These are phyloP conservation scores for Numida meleagris DNA, from an alignment of 2,113 vertebrate species.

Conservation along the genomic window DNA sequence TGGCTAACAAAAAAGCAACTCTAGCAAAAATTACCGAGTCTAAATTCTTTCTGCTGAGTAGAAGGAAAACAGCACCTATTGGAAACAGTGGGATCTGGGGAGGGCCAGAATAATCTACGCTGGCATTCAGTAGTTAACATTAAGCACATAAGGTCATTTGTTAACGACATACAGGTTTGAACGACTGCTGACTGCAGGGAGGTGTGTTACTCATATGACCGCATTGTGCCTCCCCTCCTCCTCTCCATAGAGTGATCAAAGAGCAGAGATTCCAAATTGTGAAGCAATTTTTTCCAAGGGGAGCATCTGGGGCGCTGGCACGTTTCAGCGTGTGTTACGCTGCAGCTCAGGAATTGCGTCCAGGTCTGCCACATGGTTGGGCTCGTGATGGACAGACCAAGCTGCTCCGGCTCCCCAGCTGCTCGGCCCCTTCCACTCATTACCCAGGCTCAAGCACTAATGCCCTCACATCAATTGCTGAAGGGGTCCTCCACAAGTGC, in stretches of 20 bases:
- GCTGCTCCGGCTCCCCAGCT: slow-evolving; percentile 52
- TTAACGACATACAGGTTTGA: neutral
- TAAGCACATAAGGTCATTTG: slow-evolving; percentile 19
- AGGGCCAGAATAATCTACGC: neutral
- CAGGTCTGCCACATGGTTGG: slow-evolving; percentile 74
- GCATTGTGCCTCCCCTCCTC: slow-evolving; percentile 67
- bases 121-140: slow-evolving; percentile 18
- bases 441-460: slow-evolving; percentile 3
- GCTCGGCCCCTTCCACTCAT: slow-evolving; percentile 32
- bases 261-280: slow-evolving; percentile 77
- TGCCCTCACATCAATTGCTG: neutral
- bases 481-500: neutral
- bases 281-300: slow-evolving; percentile 79
- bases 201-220: slow-evolving; percentile 53
- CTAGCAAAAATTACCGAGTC: slow-evolving; percentile 31
- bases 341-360: slow-evolving; percentile 51
- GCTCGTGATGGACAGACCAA: slow-evolving; percentile 51
- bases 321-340: neutral
- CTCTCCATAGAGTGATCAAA: slow-evolving; percentile 72
- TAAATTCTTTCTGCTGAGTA: neutral
- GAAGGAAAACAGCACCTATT: slow-evolving; percentile 38
- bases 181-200: slow-evolving; percentile 61
- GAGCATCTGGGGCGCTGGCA: slow-evolving; percentile 81
- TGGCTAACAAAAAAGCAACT: slow-evolving; percentile 28
- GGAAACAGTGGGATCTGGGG: neutral